Percentiles rank a stretch among this genome's conserved stretches.
Evolutionary conservation across 2,113 vertebrate genomes (phyloP).

Genomic region (Sinocyclocheilus maitianheensis): DNA sequence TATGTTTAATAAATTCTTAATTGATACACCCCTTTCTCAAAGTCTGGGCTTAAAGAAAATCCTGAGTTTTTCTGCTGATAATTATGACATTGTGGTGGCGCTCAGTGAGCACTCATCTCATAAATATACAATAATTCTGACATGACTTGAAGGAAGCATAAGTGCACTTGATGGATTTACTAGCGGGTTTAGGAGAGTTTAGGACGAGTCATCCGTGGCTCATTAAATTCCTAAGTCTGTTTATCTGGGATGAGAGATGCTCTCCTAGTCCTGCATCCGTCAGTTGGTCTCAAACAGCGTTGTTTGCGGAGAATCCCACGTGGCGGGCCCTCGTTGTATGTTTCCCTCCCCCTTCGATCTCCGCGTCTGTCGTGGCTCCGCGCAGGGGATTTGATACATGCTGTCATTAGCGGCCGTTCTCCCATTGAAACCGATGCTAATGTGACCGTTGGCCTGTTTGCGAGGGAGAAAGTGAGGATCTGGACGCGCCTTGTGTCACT

Average conservation of each 20-base stretch:
- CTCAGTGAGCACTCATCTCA: neutral
- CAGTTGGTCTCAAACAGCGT: conserved; percentile 21
- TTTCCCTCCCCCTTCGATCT: neutral
- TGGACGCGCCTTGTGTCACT: conserved; percentile 62
- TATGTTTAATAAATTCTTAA: no score
- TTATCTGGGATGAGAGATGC: conserved; percentile 13
- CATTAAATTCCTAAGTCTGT: neutral
- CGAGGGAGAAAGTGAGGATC: conserved; percentile 59
- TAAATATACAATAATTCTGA: neutral
- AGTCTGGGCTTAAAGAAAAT: neutral
- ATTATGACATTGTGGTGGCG: neutral
- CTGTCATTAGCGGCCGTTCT: conserved; percentile 53
- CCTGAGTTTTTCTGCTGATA: neutral
- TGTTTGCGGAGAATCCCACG: neutral
- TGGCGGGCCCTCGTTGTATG: neutral
- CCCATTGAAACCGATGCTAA: conserved; percentile 64
- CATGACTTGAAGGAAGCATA: neutral
- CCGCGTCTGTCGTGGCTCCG: conserved; percentile 50
- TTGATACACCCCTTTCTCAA: neutral
- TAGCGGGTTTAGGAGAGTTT: conserved; percentile 15
- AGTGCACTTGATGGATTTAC: conserved; percentile 29
- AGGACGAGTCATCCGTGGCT: neutral
- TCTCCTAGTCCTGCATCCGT: neutral
- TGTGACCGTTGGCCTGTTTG: conserved; percentile 66
- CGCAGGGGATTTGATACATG: conserved; percentile 58